Base-by-base conservation (phyloP, 2,113 vertebrate genomes). In the Pangasianodon gigas region DNA sequence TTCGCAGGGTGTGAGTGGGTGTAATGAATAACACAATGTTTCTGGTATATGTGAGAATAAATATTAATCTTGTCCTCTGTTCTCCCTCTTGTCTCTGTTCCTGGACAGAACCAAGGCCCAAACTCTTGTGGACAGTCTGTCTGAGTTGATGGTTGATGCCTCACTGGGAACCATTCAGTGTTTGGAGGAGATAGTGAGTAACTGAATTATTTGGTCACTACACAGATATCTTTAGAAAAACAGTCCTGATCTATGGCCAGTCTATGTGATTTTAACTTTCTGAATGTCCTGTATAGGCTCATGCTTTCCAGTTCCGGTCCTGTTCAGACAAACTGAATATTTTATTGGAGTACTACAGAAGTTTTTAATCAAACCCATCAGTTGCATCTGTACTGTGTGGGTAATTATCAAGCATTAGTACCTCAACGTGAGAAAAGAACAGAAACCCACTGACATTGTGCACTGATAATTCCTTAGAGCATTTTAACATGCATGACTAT, bases 101-200 rank as follows among this genome's bases (percentile, higher is more conserved):
- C 83, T 91, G 56, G 9, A 48, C 92, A 99, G 98, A 95, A 93
- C 93, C 80, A 97, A 96, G 92, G 97, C 98, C 46, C 97, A 98
- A 90, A 91, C 89, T 91, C 96, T 99, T 88, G 96, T 99, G 90
- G 96, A 96, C 69, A 98, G 95, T 92, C 95, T 99, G 54, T 98
- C 96, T 32, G 95, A 98, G 90, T 94, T 99, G 90, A 96, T 99
- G 94, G 94, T 97, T 67, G 97, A 99, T 88, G 96, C 97, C 0
- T 98, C 97, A 0, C 91, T 97, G 80, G 98, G 96, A 92, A 97
- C 95, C 0, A 95, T 98, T 92, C 96, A 98, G 87, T 99, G 98
- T 95, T 96, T 99, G 62, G 98, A 98, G 91, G 97, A 99, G 96
- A 98, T 99, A 90, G 98, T 99, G 93, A 98, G 98, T 96, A 46